Percentiles rank a stretch among this genome's conserved stretches.
phyloP scores from a whole-genome alignment of 2,113 vertebrate species.

The Turdus rufiventris region DNA sequence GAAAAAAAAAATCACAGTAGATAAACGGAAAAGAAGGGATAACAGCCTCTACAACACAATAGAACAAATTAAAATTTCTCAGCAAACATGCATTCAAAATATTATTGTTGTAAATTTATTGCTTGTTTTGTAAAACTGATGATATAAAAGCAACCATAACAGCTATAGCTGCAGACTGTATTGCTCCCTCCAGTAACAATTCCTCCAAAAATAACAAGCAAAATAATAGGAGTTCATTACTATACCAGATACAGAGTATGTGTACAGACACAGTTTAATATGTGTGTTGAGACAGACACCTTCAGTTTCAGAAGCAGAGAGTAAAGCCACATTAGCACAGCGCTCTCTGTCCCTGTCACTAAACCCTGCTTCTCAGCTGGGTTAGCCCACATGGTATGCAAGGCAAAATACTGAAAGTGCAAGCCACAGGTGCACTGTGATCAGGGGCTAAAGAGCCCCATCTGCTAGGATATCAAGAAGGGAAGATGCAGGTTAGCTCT shows the following conservation, averaged over 20 bases:
- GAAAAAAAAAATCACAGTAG: background rate
- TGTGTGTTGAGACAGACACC: background rate
- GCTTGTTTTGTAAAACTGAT: background rate
- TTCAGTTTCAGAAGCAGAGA: background rate
- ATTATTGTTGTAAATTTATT: slow-evolving; percentile 5
- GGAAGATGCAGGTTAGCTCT: background rate
- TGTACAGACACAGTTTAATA: background rate
- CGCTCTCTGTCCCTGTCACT: background rate
- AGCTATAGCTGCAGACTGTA: background rate
- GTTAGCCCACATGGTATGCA: background rate
- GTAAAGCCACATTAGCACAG: background rate
- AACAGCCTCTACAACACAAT: slow-evolving; percentile 17
- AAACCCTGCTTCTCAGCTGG: background rate
- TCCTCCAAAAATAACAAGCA: background rate
- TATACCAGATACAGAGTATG: background rate
- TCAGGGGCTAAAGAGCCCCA: background rate
- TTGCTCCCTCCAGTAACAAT: slow-evolving; percentile 13
- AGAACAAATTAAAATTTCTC: slow-evolving; percentile 48
- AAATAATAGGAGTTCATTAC: background rate
- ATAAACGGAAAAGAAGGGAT: slow-evolving; percentile 19
- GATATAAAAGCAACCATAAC: background rate
- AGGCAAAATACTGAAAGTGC: background rate
- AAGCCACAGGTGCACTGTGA: accelerated
- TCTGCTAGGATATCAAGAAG: background rate
- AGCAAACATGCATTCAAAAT: slow-evolving; percentile 9